A percentile compares a stretch with the other conserved stretches of the same genome.
Evolutionary conservation across 2,888 invertebrate genomes (phyloP).

Genomic region (Sinhomidia bicolor): DNA sequence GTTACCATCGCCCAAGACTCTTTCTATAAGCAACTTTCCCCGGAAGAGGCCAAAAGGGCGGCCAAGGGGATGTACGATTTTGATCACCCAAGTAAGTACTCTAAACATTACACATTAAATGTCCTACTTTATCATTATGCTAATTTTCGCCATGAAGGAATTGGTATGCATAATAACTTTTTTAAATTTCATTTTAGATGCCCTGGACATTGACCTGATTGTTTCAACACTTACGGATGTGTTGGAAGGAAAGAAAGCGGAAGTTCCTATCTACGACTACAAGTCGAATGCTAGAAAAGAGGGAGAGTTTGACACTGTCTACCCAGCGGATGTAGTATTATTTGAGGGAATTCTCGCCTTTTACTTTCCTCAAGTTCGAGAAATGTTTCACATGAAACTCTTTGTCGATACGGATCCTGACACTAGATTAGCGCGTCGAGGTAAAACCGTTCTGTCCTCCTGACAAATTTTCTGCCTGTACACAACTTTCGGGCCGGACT

Average conservation of each 20-base stretch:
- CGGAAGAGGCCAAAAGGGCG: constrained; percentile 90
- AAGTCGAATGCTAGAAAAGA: constrained; percentile 91
- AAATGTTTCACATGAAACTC: constrained; percentile 98
- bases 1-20: constrained; percentile 98
- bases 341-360: constrained; percentile 99
- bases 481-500: too few species aligned
- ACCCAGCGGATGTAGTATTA: constrained; percentile 97
- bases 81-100: constrained; percentile 94
- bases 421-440: constrained; percentile 96
- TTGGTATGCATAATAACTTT: too few species aligned
- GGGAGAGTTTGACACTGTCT: constrained; percentile 89
- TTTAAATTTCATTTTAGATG: too few species aligned
- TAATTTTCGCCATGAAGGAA: too few species aligned
- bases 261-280: constrained; percentile 97
- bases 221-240: constrained; percentile 91
- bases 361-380: constrained; percentile 96
- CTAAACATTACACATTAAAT: not conserved
- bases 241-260: constrained; percentile 91
- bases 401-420: constrained; percentile 99
- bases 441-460: constrained; percentile 83
- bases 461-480: too few species aligned
- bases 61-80: constrained; percentile 97
- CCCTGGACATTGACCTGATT: constrained; percentile 95
- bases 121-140: too few species aligned
- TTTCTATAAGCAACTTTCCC: constrained; percentile 94